Evolutionary conservation across 2,888 invertebrate genomes (phyloP), one percentile per base, ranked within the genome.

Genomic region (Limnephilus lunatus): DNA sequence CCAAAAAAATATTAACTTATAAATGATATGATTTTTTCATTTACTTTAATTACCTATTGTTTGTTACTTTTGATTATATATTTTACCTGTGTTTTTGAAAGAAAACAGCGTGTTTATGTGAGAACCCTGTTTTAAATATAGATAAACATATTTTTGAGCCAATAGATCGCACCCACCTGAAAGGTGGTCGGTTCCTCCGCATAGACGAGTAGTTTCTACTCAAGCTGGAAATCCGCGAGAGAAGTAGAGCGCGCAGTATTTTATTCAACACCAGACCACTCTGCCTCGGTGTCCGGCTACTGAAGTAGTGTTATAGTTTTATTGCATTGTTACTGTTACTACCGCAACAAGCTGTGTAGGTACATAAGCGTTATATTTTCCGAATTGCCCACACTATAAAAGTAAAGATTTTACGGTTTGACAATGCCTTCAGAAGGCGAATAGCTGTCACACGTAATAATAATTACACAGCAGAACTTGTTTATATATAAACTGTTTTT

Each of bases 191-290:
- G 87, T 87, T 89, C 80, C 88, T 35, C 80, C 39, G 88, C 32
- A 31, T 68, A n/a, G 80, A 80, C 25, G n/a, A 89, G 39, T 88
- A 25, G 68, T 32, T 88, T 80, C 32, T 88, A 44, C 53, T 35
- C 30, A 25, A 44, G 44, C 31, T 68, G 91, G 89, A 91, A 92
- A 91, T 93, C 90, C 91, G 92, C 39, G 85, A n/a, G 89, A 44
- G 81, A 92, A 92, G 86, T 93, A 93, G 92, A 93, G 92, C 92
- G 89, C 90, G 91, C 32, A 91, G 85, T 90, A 90, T 90, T 93
- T 92, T 90, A 87, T 90, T 85, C 80, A 90, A 39, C 32, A 87
- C 90, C 53, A 35, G 91, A 44, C 68, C 11, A 25, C 25, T 68
- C 68, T 68, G 25, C 53, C 25, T 81, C 39, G 11, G 80, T 85